A percentile compares a stretch with the other conserved stretches of the same genome.
phyloP scores from a whole-genome alignment of 1,140 invertebrate genomes.

The Temnothorax curvispinosus region DNA sequence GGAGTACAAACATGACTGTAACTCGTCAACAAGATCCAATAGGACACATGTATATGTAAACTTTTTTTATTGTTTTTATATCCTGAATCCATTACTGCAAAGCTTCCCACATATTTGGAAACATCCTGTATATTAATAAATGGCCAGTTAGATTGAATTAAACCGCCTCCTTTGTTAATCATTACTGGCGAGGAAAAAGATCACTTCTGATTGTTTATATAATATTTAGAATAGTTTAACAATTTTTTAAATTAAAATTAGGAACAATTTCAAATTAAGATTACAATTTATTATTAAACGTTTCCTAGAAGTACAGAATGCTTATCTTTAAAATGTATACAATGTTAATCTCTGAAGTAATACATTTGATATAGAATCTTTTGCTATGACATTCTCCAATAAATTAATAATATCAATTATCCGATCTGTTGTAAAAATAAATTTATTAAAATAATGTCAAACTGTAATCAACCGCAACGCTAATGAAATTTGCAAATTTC shows the following conservation, averaged over 20 bases:
- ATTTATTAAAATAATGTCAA: slow-evolving; percentile 11
- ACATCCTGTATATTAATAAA: no score
- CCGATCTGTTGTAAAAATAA: background rate
- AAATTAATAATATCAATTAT: background rate
- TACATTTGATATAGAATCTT: background rate
- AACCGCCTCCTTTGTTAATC: no score
- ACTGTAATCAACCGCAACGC: background rate
- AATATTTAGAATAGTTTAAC: background rate
- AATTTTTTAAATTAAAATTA: background rate
- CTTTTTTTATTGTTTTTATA: no score
- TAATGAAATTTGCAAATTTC: slow-evolving; percentile 32
- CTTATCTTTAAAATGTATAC: background rate
- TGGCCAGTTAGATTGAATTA: no score
- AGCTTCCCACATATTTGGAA: no score
- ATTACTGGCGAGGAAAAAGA: no score
- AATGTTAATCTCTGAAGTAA: background rate
- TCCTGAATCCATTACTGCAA: no score
- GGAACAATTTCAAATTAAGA: background rate
- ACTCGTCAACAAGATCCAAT: no score
- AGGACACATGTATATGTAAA: no score
- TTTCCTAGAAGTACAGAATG: background rate
- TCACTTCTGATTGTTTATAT: background rate
- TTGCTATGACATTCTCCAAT: background rate
- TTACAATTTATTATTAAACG: background rate
- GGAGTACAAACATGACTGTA: no score